Conservation (phyloP, 2,888 invertebrate genomes). For the Trissolcus brochymenae region DNA sequence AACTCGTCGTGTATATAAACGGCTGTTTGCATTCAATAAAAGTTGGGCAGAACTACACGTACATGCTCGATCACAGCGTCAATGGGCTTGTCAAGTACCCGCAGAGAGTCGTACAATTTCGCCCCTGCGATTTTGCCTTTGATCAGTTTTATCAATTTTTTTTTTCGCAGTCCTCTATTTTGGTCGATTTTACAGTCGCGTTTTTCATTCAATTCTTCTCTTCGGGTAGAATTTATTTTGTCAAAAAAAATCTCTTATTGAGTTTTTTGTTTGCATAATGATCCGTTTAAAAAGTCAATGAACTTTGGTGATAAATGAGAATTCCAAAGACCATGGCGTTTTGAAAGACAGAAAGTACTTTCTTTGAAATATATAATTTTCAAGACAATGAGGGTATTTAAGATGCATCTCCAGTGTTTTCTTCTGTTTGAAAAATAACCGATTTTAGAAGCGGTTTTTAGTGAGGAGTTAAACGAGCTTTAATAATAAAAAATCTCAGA, state of each 20-base stretch:
- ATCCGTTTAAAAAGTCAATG: conserved; percentile 19
- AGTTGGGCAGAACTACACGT: conserved; percentile 50
- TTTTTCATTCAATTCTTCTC: neutral
- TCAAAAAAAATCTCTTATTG: neutral
- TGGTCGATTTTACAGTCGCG: neutral
- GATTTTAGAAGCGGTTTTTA: too few relatives aligned
- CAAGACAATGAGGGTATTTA: neutral
- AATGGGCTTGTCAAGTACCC: conserved; percentile 48
- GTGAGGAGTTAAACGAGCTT: too few relatives aligned
- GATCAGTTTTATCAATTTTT: conserved; percentile 25
- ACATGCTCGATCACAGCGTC: conserved; percentile 46
- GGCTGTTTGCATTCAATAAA: conserved; percentile 57
- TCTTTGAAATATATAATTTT: conserved; percentile 38
- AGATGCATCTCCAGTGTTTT: too few relatives aligned
- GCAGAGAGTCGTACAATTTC: conserved; percentile 27
- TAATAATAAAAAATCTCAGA: too few relatives aligned
- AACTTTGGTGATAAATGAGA: conserved; percentile 35
- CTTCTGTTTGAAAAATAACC: too few relatives aligned
- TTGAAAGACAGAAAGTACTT: conserved; percentile 39
- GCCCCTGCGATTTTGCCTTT: conserved; percentile 21
- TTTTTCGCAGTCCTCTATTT: neutral
- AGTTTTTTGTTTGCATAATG: neutral
- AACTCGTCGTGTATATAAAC: conserved; percentile 53
- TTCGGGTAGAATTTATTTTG: neutral
- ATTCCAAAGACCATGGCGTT: conserved; percentile 25